phyloP scores from a whole-genome alignment of 2,113 vertebrate genomes.

The Carettochelys insculpta region DNA sequence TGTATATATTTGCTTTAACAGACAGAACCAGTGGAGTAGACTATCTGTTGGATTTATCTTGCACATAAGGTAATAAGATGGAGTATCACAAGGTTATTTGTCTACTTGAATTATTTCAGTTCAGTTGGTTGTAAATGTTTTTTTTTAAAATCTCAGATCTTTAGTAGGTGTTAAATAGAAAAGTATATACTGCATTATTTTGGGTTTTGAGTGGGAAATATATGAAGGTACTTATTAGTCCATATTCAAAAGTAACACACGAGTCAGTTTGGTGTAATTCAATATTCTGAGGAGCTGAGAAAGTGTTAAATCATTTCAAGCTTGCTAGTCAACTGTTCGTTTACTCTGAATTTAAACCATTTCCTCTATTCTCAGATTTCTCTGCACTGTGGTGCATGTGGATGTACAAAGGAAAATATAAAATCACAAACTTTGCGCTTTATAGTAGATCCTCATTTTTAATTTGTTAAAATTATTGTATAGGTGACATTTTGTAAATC shows the following conservation, averaged over 20 bases:
- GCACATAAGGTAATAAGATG: slow-evolving; percentile 70
- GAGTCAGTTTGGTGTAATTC: background rate
- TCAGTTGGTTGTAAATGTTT: background rate
- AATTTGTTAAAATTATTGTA: background rate
- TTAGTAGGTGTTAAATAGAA: background rate
- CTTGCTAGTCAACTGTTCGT: fast-evolving
- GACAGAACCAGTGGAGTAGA: slow-evolving; percentile 80
- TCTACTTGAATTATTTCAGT: background rate
- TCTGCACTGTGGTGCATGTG: background rate
- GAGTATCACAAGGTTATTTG: background rate
- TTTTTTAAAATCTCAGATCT: no score
- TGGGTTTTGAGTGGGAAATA: background rate
- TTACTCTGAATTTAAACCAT: background rate
- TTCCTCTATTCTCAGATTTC: background rate
- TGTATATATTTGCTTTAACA: slow-evolving; percentile 59
- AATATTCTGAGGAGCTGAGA: background rate
- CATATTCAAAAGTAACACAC: background rate
- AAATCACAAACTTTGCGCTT: background rate
- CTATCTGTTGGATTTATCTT: slow-evolving; percentile 37
- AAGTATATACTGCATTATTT: fast-evolving
- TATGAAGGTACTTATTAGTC: fast-evolving
- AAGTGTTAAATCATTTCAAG: background rate
- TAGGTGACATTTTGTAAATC: background rate
- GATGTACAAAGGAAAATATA: background rate
- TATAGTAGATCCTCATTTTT: background rate